These are phyloP conservation scores for Tenthredo notha DNA, from an alignment of 2,888 invertebrate species.

Conservation along the genomic window DNA sequence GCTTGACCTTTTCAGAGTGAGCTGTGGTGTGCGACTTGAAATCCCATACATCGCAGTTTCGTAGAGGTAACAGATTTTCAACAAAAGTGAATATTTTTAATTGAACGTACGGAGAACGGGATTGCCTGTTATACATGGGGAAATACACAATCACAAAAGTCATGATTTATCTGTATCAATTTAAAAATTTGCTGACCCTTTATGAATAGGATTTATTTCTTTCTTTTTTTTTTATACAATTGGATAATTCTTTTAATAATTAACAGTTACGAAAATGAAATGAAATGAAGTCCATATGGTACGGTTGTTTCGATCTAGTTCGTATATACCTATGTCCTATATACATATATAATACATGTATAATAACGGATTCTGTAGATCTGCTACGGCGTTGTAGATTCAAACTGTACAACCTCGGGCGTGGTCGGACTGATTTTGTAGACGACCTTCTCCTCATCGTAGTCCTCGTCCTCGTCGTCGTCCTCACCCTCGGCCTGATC, in stretches of 20 bases:
- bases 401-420: conserved; percentile 44
- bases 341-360: not conserved
- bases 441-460: conserved; percentile 17
- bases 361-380: conserved; percentile 3
- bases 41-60: not conserved
- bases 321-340: not conserved
- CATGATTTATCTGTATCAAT: not conserved
- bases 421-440: conserved; percentile 47
- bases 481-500: conserved; percentile 18
- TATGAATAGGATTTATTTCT: not conserved
- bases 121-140: not conserved
- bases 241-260: not conserved
- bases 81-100: not conserved
- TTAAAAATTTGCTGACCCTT: conserved; percentile 1
- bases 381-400: conserved; percentile 4
- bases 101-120: not conserved
- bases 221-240: not conserved
- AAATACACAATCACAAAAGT: not conserved
- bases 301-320: too few species aligned
- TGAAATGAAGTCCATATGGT: not conserved
- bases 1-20: not conserved
- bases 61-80: not conserved
- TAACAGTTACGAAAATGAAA: not conserved
- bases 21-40: not conserved
- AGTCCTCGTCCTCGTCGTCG: not conserved